These are phyloP conservation scores for Hyaena hyaena DNA, from an alignment of 2,113 vertebrate species.

Conservation along the genomic window DNA sequence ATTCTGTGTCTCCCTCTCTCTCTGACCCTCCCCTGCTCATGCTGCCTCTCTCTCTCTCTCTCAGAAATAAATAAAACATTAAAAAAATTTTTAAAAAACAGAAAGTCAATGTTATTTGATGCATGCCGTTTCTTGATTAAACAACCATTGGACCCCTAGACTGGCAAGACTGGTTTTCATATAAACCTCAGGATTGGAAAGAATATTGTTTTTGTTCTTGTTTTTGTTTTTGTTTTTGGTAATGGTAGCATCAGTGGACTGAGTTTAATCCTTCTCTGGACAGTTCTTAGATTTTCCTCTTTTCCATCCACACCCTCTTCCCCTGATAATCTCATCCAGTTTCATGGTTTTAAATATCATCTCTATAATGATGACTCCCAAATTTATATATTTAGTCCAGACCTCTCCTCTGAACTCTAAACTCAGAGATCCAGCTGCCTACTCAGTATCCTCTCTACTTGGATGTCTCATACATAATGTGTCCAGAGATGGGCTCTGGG, in stretches of 20 bases:
- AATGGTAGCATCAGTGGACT: not conserved
- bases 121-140: not conserved
- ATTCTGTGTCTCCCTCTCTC: too few relatives aligned
- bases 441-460: not conserved
- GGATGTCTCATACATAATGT: not conserved
- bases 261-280: not conserved
- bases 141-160: not conserved
- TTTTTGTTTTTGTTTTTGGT: not conserved
- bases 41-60: too few relatives aligned
- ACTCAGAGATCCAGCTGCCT: not conserved
- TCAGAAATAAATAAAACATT: too few relatives aligned
- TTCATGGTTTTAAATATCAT: slow-evolving; percentile 17
- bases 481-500: not conserved
- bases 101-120: not conserved
- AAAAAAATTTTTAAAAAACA: too few relatives aligned
- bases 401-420: not conserved
- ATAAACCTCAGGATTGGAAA: not conserved
- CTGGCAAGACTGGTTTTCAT: not conserved
- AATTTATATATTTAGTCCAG: slow-evolving; percentile 40
- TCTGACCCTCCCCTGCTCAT: too few relatives aligned
- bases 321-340: slow-evolving; percentile 32
- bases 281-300: not conserved
- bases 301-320: not conserved
- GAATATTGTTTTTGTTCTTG: not conserved
- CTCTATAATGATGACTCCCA: not conserved